phyloP scores from a whole-genome alignment of 2,888 invertebrate genomes.

The Pterobdella sp. region DNA sequence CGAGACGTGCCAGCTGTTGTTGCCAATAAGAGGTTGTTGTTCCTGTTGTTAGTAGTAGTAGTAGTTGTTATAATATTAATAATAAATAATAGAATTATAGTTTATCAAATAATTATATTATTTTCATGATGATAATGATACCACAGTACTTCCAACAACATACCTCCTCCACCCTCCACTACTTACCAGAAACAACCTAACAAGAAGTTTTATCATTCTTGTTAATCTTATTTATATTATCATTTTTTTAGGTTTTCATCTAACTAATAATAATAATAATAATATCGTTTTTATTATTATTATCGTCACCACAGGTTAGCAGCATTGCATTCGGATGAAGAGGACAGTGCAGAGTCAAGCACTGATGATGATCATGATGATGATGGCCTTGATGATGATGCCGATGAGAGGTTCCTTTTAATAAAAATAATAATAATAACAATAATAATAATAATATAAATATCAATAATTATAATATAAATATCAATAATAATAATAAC shows the following conservation, averaged over 20 bases:
- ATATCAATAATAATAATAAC: neutral
- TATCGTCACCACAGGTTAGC: slow-evolving; percentile 35
- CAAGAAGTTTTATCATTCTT: slow-evolving; percentile 15
- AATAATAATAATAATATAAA: slow-evolving; percentile 1
- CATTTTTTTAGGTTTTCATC: too few species aligned
- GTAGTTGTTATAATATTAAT: too few species aligned
- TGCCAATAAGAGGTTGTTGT: too few species aligned
- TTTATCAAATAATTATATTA: too few species aligned
- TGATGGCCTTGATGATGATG: slow-evolving; percentile 16
- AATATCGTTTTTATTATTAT: neutral
- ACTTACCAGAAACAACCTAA: too few species aligned
- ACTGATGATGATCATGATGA: slow-evolving; percentile 46
- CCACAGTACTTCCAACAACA: too few species aligned
- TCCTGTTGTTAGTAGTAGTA: too few species aligned
- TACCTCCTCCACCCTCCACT: too few species aligned
- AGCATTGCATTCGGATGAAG: slow-evolving; percentile 46
- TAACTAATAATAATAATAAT: neutral
- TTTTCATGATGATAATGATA: too few species aligned
- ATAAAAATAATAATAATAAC: neutral
- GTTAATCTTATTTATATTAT: too few species aligned
- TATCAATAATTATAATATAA: neutral
- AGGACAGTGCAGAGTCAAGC: slow-evolving; percentile 45
- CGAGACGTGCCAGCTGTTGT: too few species aligned
- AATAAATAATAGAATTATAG: too few species aligned
- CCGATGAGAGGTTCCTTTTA: neutral